Conservation (phyloP, 2,888 invertebrate species). For the Oligia latruncula region DNA sequence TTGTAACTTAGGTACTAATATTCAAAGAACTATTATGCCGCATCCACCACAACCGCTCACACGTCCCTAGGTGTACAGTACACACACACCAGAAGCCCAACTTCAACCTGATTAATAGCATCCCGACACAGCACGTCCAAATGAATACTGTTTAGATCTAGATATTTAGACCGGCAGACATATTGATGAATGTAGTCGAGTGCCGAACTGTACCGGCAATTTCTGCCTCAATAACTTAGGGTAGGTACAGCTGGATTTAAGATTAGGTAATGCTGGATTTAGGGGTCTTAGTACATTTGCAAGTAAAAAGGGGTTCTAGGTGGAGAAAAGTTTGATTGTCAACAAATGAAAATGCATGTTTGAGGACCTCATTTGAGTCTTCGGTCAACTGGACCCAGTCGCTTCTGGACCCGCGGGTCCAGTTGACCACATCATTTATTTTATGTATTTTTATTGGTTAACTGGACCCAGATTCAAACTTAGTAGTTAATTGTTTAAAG, state of each 20-base stretch:
- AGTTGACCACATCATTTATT: no score
- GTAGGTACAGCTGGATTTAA: slow-evolving; percentile 27
- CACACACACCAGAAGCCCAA: slow-evolving; percentile 82
- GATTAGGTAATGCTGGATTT: slow-evolving; percentile 3
- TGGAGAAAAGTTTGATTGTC: no score
- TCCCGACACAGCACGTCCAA: slow-evolving; percentile 80
- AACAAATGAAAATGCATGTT: not conserved
- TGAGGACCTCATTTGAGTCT: no score
- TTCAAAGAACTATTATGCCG: not conserved
- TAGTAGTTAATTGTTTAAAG: no score
- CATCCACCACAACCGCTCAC: slow-evolving; percentile 16
- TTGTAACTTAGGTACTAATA: not conserved
- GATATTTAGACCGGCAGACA: slow-evolving; percentile 68
- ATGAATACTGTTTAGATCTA: slow-evolving; percentile 83
- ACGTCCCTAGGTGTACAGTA: slow-evolving; percentile 69
- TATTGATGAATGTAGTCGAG: slow-evolving; percentile 57
- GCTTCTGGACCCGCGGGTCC: no score
- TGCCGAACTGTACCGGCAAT: slow-evolving; percentile 41
- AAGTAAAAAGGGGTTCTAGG: not conserved
- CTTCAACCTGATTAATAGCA: slow-evolving; percentile 86
- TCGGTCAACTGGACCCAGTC: no score
- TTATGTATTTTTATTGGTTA: no score
- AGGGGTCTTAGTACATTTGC: not conserved
- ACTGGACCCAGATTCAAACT: no score
- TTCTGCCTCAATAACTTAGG: slow-evolving; percentile 45